phyloP scores from a whole-genome alignment of 2,888 invertebrate genomes.

The Ptychoptera albimana region DNA sequence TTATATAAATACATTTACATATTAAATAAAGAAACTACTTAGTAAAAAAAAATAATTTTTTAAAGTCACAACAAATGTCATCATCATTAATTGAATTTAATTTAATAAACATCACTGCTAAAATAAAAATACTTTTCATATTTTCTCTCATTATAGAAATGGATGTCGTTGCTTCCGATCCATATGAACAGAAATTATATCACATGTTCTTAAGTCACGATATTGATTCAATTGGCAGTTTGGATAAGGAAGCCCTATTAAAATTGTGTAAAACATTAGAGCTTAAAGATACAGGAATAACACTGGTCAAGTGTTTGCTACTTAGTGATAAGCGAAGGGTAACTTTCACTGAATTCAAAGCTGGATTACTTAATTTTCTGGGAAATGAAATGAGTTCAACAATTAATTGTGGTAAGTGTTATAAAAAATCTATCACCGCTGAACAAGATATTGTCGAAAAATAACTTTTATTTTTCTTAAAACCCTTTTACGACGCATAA shows the following conservation, averaged over 20 bases:
- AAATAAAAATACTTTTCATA: no score
- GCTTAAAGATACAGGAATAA: slow-evolving; percentile 52
- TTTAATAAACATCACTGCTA: no score
- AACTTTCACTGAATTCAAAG: slow-evolving; percentile 59
- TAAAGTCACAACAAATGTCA: no score
- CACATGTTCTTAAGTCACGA: slow-evolving; percentile 69
- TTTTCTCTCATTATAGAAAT: no score
- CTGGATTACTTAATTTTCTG: slow-evolving; percentile 53
- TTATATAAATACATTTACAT: no score
- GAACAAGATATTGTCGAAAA: no score
- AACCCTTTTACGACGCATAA: no score
- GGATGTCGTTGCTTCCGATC: slow-evolving; percentile 34
- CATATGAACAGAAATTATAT: slow-evolving; percentile 66
- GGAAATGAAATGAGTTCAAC: slow-evolving; percentile 32
- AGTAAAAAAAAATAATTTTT: no score
- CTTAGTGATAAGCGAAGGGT: slow-evolving; percentile 28
- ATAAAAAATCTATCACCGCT: no score
- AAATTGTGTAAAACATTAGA: slow-evolving; percentile 61
- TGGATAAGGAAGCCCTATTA: slow-evolving; percentile 48
- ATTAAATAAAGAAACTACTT: no score
- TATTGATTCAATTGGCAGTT: slow-evolving; percentile 46
- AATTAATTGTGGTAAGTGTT: slow-evolving; percentile 1
- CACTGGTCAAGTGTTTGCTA: slow-evolving; percentile 43
- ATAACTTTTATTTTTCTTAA: no score
- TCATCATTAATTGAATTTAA: no score